Percentiles rank a stretch among this genome's conserved stretches.
These are phyloP conservation scores for Hyposmocoma kahamanoa DNA, from an alignment of 1,140 invertebrate genomes.

Conservation along the genomic window DNA sequence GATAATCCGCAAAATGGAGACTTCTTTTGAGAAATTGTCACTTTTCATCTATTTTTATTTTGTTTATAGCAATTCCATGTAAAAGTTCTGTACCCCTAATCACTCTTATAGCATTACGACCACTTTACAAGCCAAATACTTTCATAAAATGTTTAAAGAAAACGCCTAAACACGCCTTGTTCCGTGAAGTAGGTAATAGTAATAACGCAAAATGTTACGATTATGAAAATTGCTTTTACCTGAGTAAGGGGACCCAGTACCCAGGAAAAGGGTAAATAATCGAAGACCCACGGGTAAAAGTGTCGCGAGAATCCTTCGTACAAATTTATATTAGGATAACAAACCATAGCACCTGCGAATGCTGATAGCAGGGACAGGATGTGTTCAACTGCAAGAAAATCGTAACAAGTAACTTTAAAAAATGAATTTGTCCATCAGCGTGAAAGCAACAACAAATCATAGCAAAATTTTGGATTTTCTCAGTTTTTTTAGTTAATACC, in stretches of 20 bases:
- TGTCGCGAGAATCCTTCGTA: slow-evolving; percentile 44
- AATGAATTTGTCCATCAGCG: not conserved
- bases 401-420: not conserved
- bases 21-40: too few species aligned
- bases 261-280: slow-evolving; percentile 38
- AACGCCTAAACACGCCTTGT: not conserved
- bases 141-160: not conserved
- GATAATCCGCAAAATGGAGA: too few species aligned
- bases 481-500: too few species aligned
- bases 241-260: slow-evolving; percentile 40
- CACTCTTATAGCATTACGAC: too few species aligned
- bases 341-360: slow-evolving; percentile 31
- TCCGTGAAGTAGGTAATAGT: not conserved
- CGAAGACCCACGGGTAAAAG: slow-evolving; percentile 56
- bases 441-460: too few species aligned
- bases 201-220: not conserved
- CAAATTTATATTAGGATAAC: slow-evolving; percentile 18
- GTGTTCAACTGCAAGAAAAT: slow-evolving; percentile 46
- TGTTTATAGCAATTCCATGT: too few species aligned
- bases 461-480: too few species aligned
- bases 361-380: slow-evolving; percentile 47
- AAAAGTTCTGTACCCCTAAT: too few species aligned
- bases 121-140: too few species aligned
- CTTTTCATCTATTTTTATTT: too few species aligned
- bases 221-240: slow-evolving; percentile 19